These are phyloP conservation scores for Heliothis subflexa DNA, from an alignment of 1,140 invertebrate species.

Conservation along the genomic window DNA sequence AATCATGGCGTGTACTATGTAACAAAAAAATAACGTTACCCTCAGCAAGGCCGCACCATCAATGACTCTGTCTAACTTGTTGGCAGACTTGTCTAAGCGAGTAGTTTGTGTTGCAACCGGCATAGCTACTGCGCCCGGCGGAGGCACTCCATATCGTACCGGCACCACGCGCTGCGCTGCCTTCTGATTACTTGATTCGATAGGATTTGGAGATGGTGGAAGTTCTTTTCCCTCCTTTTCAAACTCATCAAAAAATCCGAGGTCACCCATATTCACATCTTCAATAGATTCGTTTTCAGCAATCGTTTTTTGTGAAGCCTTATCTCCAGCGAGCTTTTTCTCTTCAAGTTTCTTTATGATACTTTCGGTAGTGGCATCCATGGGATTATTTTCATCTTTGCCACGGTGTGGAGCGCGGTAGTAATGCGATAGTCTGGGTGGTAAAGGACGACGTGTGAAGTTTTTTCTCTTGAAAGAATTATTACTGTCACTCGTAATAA, in stretches of 20 bases:
- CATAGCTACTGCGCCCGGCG: not conserved
- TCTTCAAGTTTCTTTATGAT: not conserved
- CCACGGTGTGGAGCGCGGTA: slow-evolving; percentile 46
- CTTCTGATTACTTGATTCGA: not conserved
- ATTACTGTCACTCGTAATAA: slow-evolving; percentile 77
- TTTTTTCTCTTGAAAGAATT: slow-evolving; percentile 70
- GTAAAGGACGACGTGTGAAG: slow-evolving; percentile 73
- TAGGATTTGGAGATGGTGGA: too few relatives aligned
- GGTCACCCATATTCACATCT: slow-evolving; percentile 55
- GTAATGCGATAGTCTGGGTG: slow-evolving; percentile 73
- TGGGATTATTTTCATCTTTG: not conserved
- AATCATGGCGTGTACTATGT: too few relatives aligned
- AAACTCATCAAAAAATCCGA: slow-evolving; percentile 56
- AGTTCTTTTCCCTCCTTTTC: slow-evolving; percentile 49
- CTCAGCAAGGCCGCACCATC: slow-evolving; percentile 67
- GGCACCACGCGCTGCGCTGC: not conserved
- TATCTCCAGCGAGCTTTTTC: not conserved
- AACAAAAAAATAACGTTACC: slow-evolving; percentile 54
- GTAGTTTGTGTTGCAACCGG: slow-evolving; percentile 37
- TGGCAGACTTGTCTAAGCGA: slow-evolving; percentile 63
- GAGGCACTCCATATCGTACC: not conserved
- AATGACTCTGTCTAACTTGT: slow-evolving; percentile 69
- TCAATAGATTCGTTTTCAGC: slow-evolving; percentile 47
- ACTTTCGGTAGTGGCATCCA: slow-evolving; percentile 15
- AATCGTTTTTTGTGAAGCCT: not conserved